Evolutionary conservation across 1,140 invertebrate genomes (phyloP), one percentile per base, ranked within the genome.

Genomic region (Hetaerina americana): DNA sequence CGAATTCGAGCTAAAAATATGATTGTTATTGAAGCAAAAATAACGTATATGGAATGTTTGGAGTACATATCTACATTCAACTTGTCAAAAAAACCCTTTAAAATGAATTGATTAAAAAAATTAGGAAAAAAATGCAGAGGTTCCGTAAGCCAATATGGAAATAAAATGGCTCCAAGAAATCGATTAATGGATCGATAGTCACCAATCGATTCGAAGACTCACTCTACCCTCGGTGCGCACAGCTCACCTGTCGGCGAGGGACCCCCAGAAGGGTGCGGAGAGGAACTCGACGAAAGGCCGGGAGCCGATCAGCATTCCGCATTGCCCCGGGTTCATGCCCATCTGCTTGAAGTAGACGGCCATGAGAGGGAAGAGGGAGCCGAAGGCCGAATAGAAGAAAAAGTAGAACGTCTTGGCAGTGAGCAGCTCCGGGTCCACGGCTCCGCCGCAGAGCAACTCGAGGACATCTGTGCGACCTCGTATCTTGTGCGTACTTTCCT

Each of bases 361-460:
- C 90, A 99, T 94, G 27, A 99, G 82, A 0, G 97, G 97, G 79
- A 99, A 99, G 0, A 99, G 85, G 0, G 95, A 98, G 5, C 97
- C 97, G 77, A 99, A 99, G 0, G 97, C 97, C 1, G 97, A 96
- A 79, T 98, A 99, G 82, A 99, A 99, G 86, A 98, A 99, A 81
- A 99, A 98, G 81, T 99, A 99, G 81, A 99, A 99, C 0, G 92
- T 91, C 81, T 97, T 97, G 69, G 96, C 94, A 5, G 94, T 91
- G 70, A 97, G 85, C 66, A 98, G 83, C 79, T 97, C 94, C 68
- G 92, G 92, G 79, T 96, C 93, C 3, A 94, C 88, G 26, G 89
- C 81, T 10, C 76, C 76, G 6, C 92, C 92, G 77, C 92, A 94
- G 12, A 95, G 82, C 77, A 91, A 85, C 80, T 95, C 93, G 71